These are phyloP conservation scores for Papilio polyxenes DNA, from an alignment of 1,140 invertebrate genomes.

Conservation along the genomic window DNA sequence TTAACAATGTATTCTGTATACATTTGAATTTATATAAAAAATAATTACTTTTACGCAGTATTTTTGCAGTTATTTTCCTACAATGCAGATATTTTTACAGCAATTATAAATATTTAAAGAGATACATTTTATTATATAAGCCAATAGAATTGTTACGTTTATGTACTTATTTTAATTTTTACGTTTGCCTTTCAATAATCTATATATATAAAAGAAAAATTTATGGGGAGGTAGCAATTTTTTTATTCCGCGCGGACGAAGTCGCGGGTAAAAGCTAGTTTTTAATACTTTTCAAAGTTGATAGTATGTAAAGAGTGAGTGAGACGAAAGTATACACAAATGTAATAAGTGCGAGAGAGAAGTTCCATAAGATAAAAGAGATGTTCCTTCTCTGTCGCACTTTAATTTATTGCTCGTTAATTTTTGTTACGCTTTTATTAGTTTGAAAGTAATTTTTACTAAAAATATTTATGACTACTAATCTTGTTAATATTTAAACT, in stretches of 20 bases:
- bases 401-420: neutral
- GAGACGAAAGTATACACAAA: neutral
- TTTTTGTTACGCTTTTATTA: too few species aligned
- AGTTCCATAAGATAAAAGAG: neutral
- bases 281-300: too few species aligned
- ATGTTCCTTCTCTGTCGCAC: neutral
- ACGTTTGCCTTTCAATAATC: neutral
- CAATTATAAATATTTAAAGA: neutral
- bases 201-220: too few species aligned
- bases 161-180: neutral
- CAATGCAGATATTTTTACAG: neutral
- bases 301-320: neutral
- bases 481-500: too few species aligned
- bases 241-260: too few species aligned
- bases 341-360: neutral
- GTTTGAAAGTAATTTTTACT: too few species aligned
- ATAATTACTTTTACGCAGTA: neutral
- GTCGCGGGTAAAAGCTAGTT: too few species aligned
- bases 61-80: conserved; percentile 6
- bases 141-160: neutral
- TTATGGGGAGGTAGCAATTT: too few species aligned
- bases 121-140: neutral
- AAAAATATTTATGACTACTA: too few species aligned
- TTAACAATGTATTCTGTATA: neutral
- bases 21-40: neutral